These are phyloP conservation scores for Parthenolecanium corni DNA, from an alignment of 2,888 invertebrate genomes.

Conservation along the genomic window DNA sequence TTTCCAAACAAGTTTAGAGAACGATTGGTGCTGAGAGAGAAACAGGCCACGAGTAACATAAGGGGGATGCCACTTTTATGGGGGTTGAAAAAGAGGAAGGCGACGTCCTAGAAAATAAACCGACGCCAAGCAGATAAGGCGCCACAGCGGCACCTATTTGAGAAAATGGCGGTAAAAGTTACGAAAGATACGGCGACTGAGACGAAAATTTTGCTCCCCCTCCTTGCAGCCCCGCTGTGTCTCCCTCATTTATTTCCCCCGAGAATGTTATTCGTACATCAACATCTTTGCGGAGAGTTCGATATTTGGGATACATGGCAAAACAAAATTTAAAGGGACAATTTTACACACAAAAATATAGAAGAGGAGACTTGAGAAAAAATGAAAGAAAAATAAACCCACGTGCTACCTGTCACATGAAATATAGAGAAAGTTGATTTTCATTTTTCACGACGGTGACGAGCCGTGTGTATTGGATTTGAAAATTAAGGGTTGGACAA, in stretches of 20 bases:
- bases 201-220: not conserved
- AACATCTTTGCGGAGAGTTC: constrained; percentile 2
- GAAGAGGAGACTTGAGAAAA: too few species aligned
- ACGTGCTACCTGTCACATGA: too few species aligned
- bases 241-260: not conserved
- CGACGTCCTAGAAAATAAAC: constrained; percentile 22
- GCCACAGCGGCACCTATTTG: constrained; percentile 17
- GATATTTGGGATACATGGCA: not conserved
- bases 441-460: too few species aligned
- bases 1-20: not conserved
- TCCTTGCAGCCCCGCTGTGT: not conserved
- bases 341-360: too few species aligned
- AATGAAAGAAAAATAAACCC: too few species aligned
- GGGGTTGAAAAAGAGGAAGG: not conserved
- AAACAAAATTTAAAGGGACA: too few species aligned
- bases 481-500: too few species aligned
- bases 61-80: not conserved
- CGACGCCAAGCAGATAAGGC: constrained; percentile 21
- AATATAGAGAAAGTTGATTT: too few species aligned
- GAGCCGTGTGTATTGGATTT: too few species aligned
- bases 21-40: not conserved
- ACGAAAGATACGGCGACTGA: not conserved
- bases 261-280: constrained; percentile 1
- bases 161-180: constrained; percentile 1
- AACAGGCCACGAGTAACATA: not conserved